Percentiles rank a stretch among this genome's conserved stretches.
phyloP scores from a whole-genome alignment of 1,140 invertebrate species.

The Spodoptera frugiperda region DNA sequence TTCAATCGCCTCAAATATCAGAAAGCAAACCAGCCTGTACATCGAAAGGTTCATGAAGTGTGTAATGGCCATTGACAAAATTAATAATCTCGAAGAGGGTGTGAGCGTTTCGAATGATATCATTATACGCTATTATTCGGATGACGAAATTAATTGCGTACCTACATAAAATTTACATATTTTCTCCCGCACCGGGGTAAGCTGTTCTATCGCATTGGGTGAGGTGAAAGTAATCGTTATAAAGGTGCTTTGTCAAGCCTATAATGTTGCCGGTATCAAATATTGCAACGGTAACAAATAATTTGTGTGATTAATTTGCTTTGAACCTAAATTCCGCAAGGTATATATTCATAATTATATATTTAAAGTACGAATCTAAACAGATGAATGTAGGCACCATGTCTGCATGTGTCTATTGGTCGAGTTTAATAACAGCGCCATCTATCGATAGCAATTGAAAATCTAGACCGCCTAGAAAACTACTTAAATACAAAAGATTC shows the following conservation, averaged over 20 bases:
- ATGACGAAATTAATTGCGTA: constrained; percentile 50
- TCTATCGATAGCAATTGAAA: too few relatives aligned
- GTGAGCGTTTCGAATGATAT: constrained; percentile 46
- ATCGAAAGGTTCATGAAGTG: constrained; percentile 57
- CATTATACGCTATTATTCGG: constrained; percentile 52
- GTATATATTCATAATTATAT: too few relatives aligned
- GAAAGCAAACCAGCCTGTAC: constrained; percentile 11
- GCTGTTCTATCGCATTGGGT: constrained; percentile 13
- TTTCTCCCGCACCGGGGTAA: constrained; percentile 10
- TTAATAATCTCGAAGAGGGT: constrained; percentile 57
- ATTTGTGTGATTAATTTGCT: neutral
- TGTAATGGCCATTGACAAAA: constrained; percentile 54
- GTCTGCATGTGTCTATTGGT: too few relatives aligned
- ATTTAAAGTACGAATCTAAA: too few relatives aligned
- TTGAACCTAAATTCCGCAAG: too few relatives aligned
- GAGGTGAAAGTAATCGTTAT: constrained; percentile 5
- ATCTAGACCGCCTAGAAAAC: too few relatives aligned
- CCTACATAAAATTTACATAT: constrained; percentile 52
- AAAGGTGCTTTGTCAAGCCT: constrained; percentile 9
- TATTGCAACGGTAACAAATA: neutral
- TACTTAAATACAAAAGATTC: too few relatives aligned
- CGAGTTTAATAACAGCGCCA: too few relatives aligned
- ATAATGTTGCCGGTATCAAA: neutral
- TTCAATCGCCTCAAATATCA: too few relatives aligned
- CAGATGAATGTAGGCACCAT: too few relatives aligned